Evolutionary conservation across 2,888 invertebrate species (phyloP), one percentile per base, ranked within the genome.

Genomic region (Drosophila paranaensis): DNA sequence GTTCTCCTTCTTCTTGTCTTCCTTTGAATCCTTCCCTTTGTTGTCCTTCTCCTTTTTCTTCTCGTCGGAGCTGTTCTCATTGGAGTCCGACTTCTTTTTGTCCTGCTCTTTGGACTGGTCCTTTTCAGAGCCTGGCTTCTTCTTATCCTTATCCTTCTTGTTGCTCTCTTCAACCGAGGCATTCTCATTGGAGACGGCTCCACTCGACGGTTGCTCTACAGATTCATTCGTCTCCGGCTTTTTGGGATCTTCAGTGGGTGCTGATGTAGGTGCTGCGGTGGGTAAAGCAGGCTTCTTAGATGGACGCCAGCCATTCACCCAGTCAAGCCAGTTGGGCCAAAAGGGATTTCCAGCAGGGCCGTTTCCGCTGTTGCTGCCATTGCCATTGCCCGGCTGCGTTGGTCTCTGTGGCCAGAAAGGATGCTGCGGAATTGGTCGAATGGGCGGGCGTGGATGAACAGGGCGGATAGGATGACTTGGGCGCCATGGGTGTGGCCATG

Each of bases 151-250:
- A 13, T 63, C 37, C n/a, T 11, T 43, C 27, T 73, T 82, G 43
- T 55, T 79, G 60, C 40, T 70, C 4, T 86, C 75, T 64, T 90
- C 91, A 10, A 65, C 74, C 1, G 91, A 91, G 1, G 84, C 87
- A 35, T 79, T 76, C 63, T 90, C 90, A 45, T 60, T 73, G 14
- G 87, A 81, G 6, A 67, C 53, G 10, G 61, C 14, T 27, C 74
- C 81, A 16, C 54, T 60, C 0, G 86, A 66, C 5, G 64, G 68
- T 25, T 73, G 77, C 40, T 85, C 87, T 11, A 82, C 63, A 1
- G 85, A 81, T 30, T 85, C 82, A 11, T 46, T 67, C 6, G 61
- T 57, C 51, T 84, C 77, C 3, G 79, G 27, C 10, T 66, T 71
- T 9, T 54, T 71, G n/a, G 54, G 51, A 2, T 37, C 13, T 8